These are phyloP conservation scores for Microtus oregoni DNA, from an alignment of 2,113 vertebrate genomes.

Conservation along the genomic window DNA sequence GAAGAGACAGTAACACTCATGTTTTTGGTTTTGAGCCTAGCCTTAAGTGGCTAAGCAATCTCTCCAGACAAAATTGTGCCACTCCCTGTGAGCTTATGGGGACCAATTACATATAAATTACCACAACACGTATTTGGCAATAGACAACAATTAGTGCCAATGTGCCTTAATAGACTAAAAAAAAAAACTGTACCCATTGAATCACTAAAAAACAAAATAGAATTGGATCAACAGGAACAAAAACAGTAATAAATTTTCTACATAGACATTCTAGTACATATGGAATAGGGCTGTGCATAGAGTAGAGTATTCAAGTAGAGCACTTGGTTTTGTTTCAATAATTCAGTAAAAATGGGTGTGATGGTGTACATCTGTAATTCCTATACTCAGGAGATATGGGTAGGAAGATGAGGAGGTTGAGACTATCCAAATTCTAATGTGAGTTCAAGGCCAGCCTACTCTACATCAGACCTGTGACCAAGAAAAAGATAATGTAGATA, in stretches of 20 bases:
- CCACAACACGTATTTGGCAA: neutral
- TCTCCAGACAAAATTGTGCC: neutral
- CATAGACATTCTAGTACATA: neutral
- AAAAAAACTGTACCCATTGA: accelerated
- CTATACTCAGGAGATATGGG: too few relatives aligned
- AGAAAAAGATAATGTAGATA: neutral
- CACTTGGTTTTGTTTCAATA: neutral
- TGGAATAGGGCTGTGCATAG: neutral
- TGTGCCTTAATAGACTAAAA: neutral
- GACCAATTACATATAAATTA: neutral
- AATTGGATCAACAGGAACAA: neutral
- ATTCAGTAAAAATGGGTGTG: neutral
- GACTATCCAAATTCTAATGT: neutral
- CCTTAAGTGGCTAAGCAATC: neutral
- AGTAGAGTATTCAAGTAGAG: neutral
- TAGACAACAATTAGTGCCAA: neutral
- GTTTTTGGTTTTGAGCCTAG: neutral
- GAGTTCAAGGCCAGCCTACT: too few relatives aligned
- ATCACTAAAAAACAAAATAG: neutral
- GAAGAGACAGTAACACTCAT: neutral
- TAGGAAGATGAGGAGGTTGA: neutral
- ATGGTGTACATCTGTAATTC: neutral
- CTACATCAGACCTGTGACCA: neutral
- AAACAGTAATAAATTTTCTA: neutral
- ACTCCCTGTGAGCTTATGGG: neutral